These are phyloP conservation scores for Piscicola geometra DNA, from an alignment of 2,888 invertebrate species.

Conservation along the genomic window DNA sequence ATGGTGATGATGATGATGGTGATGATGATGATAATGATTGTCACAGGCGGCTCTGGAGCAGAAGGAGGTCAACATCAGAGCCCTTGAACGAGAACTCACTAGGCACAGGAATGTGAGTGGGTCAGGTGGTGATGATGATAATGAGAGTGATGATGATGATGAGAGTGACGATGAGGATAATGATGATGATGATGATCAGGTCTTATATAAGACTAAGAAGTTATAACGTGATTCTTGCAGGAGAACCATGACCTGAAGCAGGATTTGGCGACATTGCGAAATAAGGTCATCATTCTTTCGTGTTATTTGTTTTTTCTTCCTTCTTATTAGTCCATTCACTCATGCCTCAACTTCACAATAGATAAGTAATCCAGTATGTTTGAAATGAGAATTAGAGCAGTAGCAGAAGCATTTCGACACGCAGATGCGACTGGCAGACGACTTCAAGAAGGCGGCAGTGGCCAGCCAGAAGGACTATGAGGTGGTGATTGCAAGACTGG, in stretches of 20 bases:
- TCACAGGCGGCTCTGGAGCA: not conserved
- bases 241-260: conserved; percentile 16
- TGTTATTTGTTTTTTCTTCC: not conserved
- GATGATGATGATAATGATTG: no score
- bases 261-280: not conserved
- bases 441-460: conserved; percentile 52
- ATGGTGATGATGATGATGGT: not conserved
- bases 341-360: no score
- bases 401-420: no score
- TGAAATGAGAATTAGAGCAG: no score
- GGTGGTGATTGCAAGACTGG: conserved; percentile 51
- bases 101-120: conserved; percentile 21
- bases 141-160: no score
- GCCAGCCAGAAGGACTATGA: conserved; percentile 54
- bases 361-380: no score
- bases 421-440: conserved; percentile 49
- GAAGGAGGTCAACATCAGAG: not conserved
- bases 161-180: no score
- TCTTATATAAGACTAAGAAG: no score
- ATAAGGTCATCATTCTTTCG: not conserved
- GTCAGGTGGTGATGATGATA: no score
- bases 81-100: conserved; percentile 14
- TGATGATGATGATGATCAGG: no score
- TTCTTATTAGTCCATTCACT: not conserved
- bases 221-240: no score